Base-by-base conservation (phyloP, 2,113 vertebrate species). In the Hippocampus abdominalis region DNA sequence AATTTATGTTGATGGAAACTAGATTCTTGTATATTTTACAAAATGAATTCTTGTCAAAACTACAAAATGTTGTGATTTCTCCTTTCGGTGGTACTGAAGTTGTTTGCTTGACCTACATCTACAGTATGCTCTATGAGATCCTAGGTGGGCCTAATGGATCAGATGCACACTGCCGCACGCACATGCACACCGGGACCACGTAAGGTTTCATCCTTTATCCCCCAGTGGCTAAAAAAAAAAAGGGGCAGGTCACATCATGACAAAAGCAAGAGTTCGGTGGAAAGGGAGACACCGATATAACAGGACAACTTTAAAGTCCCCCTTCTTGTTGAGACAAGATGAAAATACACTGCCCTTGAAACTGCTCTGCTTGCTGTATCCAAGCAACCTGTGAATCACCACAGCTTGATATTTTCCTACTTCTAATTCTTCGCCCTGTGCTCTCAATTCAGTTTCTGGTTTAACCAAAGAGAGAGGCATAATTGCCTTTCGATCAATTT, bases 71-170 rank as follows among this genome's bases (percentile, higher is more conserved):
- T 46, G 0, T 27, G 21, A 64, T 64, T 64, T 64, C 25, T 42
- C 15, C 61, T 42, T 42, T 23, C 0, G 21, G 40, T 46, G 56
- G 42, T 15, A n/a, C 61, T 62, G 8, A 42, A 3, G 9, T 59
- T 74, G 8, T 36, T 59, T 64, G 9, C 0, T 12, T 78, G 66
- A 78, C 75, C 79, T 75, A 73, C 67, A 73, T 75, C 27, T 60
- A 42, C 53, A 36, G 32, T 36, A 36, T 36, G 10, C 8, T 54
- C 44, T 23, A 3, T 12, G 10, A 46, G 27, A 72, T 44, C 25
- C 64, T 29, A 25, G 70, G 60, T 32, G 40, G n/a, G 20, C 10
- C 0, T 12, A 48, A 39, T 56, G 39, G 27, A 57, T 42, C 56
- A 32, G 1, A 39, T 6, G 25, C 59, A 62, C 8, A 46, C 36